Conservation (phyloP, 2,797 vertebrate species). For the Rhyacichthys aspro region DNA sequence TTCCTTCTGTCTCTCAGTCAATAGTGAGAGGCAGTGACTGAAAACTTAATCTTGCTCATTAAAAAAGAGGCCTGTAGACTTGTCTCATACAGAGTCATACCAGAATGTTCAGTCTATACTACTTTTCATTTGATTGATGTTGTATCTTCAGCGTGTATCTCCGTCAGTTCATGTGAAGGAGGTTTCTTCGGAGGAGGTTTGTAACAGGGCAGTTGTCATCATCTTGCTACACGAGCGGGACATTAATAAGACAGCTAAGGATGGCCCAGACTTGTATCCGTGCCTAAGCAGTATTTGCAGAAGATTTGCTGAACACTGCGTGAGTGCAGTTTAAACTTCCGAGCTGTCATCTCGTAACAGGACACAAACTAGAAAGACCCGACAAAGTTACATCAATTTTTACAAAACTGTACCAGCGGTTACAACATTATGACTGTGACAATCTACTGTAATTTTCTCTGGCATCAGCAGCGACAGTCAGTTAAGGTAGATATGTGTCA, state of each 20-base stretch:
- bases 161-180: neutral
- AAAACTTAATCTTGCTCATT: slow-evolving; percentile 47
- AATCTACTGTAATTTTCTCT: no score
- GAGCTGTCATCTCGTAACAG: slow-evolving; percentile 11
- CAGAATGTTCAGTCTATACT: slow-evolving; percentile 36
- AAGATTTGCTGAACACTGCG: slow-evolving; percentile 34
- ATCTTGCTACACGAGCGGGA: slow-evolving; percentile 17
- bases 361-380: slow-evolving; percentile 10
- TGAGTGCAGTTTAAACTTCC: slow-evolving; percentile 16
- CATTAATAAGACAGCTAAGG: slow-evolving; percentile 45
- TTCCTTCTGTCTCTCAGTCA: slow-evolving; percentile 16
- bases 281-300: slow-evolving; percentile 16
- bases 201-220: slow-evolving; percentile 30
- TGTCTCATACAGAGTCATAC: slow-evolving; percentile 30
- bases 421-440: neutral
- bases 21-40: slow-evolving; percentile 38
- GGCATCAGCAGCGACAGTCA: no score
- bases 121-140: slow-evolving; percentile 19
- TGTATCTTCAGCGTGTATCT: slow-evolving; percentile 1
- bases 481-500: no score
- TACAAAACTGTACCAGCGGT: neutral
- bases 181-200: slow-evolving; percentile 13
- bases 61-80: slow-evolving; percentile 47
- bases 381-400: neutral
- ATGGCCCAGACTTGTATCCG: slow-evolving; percentile 19